phyloP scores from a whole-genome alignment of 1,140 invertebrate genomes.

The Lamellibrachia luymesi region DNA sequence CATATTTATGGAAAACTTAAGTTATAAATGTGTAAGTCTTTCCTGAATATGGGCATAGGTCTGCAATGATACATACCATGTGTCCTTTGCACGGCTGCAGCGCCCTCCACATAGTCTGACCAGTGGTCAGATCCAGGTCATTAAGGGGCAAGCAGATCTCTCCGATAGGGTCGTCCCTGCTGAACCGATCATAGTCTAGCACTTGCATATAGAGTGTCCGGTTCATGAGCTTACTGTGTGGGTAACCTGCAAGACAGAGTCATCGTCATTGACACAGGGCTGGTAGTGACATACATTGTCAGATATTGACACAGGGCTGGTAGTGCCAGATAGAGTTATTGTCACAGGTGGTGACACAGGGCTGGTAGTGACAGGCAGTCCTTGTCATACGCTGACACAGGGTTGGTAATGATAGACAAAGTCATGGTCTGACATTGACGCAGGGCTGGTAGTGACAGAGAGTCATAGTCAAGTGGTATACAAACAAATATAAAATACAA shows the following conservation, averaged over 20 bases:
- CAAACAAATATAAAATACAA: too few species aligned
- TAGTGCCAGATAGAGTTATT: not conserved
- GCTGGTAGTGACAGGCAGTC: too few species aligned
- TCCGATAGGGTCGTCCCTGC: conserved; percentile 92
- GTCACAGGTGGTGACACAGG: too few species aligned
- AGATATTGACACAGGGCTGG: not conserved
- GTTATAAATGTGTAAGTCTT: too few species aligned
- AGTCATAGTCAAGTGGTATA: too few species aligned
- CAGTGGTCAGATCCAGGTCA: conserved; percentile 73
- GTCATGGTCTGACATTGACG: too few species aligned
- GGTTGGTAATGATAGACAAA: too few species aligned
- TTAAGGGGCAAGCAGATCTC: conserved; percentile 88
- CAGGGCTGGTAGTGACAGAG: too few species aligned
- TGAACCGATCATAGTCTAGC: conserved; percentile 94
- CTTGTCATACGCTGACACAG: too few species aligned
- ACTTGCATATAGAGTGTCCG: conserved; percentile 90
- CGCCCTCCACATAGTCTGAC: conserved; percentile 47
- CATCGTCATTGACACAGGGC: not conserved
- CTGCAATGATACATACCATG: conserved; percentile 40
- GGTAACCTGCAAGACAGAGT: conserved; percentile 70
- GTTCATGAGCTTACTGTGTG: conserved; percentile 88
- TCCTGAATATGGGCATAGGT: too few species aligned
- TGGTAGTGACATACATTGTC: not conserved
- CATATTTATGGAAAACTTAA: too few species aligned
- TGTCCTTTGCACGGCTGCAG: conserved; percentile 54